Base-by-base conservation (phyloP, 1,140 invertebrate genomes). In the Archivesica marissinica region DNA sequence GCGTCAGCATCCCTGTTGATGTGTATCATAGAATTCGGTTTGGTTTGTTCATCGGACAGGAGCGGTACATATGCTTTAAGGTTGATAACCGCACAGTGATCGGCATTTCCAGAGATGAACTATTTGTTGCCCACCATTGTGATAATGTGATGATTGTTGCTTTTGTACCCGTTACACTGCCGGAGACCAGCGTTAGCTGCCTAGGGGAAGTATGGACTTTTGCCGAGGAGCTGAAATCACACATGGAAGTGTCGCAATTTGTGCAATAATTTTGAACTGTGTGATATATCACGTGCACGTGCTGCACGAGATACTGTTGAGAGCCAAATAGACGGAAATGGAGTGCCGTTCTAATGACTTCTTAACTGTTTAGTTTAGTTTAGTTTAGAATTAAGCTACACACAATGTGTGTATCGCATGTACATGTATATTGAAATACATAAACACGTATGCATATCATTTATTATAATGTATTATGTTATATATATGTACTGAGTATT, bases 161-260 rank as follows among this genome's bases (percentile, higher is more conserved):
- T 0, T 85, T 85, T 59, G 20, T 85, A 7, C 30, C 72, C n/a
- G 25, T 85, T 25, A 11, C 30, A 1, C 2, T 39, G n/a, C 17
- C 44, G 13, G 44, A 77, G 20, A 17, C 74, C 1, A 25, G 28
- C 20, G 47, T 50, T n/a, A 85, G 74, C 44, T 85, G 82, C 33
- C 44, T 85, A 13, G 82, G 82, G 9, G 74, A 78, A 38, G 74
- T 85, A 20, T 77, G 82, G 74, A 85, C 56, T 6, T 85, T 85
- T 39, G 82, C 82, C n/a, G 28, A 85, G 61, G 82, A 78, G 47
- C 61, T 78, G 17, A 78, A 70, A 70, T 77, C 74, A 0, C 56
- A 77, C 44, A 77, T 85, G 61, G 74, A 78, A 56, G 74, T 85
- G 15, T 85, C 82, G 13, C 54, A 64, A 28, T 77, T 85, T 77